These are phyloP conservation scores for Pseudochromis fuscus DNA, from an alignment of 2,797 vertebrate species.

Conservation along the genomic window DNA sequence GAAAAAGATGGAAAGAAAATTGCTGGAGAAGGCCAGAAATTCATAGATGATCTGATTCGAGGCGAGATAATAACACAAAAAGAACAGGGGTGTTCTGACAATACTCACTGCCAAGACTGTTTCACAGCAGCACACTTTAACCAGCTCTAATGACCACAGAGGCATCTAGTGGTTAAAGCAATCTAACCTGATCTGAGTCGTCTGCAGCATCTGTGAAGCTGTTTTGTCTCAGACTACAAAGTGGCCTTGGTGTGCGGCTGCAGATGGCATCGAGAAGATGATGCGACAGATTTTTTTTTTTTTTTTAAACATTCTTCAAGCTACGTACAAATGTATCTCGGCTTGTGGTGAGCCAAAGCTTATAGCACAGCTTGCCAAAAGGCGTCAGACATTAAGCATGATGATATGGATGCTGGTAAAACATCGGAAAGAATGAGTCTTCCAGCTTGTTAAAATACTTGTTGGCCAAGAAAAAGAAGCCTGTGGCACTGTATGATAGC, in stretches of 20 bases:
- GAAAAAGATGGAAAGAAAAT: constrained; percentile 6
- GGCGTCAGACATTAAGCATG: constrained; percentile 41
- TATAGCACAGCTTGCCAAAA: constrained; percentile 31
- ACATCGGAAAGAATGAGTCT: constrained; percentile 69
- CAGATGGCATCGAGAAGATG: constrained; percentile 13
- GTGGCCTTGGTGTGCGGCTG: constrained; percentile 5
- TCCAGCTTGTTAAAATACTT: constrained; percentile 75
- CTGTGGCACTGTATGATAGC: constrained; percentile 66
- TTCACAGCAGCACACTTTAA: constrained; percentile 44
- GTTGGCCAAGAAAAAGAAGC: constrained; percentile 49
- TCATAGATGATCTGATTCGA: constrained; percentile 36
- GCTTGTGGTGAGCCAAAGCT: constrained; percentile 38
- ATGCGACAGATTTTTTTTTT: neutral
- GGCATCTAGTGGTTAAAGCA: constrained; percentile 23
- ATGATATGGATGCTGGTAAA: constrained; percentile 62
- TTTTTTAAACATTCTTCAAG: constrained; percentile 25
- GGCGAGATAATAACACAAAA: constrained; percentile 43
- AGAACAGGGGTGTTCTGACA: constrained; percentile 36
- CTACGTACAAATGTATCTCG: constrained; percentile 9
- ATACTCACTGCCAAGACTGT: constrained; percentile 32
- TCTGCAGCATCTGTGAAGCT: constrained; percentile 26
- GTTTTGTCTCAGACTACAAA: constrained; percentile 52
- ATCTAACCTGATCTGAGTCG: constrained; percentile 57
- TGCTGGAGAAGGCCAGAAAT: constrained; percentile 9
- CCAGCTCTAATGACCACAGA: constrained; percentile 50